Evolutionary conservation across 2,797 vertebrate species (phyloP).

Genomic region (Stomatorhinus walkeri): DNA sequence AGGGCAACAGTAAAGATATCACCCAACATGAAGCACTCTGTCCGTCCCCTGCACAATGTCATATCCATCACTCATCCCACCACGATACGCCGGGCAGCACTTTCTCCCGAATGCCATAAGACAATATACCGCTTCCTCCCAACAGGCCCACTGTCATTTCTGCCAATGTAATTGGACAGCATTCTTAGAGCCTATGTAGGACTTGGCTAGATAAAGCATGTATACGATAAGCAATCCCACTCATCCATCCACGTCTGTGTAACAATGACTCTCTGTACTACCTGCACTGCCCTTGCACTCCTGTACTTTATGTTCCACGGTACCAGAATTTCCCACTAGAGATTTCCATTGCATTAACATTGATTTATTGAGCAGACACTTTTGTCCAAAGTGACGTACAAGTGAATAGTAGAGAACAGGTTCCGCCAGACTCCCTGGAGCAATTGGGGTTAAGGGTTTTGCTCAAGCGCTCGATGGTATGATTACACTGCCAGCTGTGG

Average conservation of each 20-base stretch:
- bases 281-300: background rate
- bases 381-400: background rate
- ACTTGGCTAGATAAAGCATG: background rate
- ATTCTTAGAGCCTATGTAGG: background rate
- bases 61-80: background rate
- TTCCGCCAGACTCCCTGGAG: background rate
- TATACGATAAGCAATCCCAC: background rate
- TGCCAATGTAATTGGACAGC: background rate
- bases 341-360: background rate
- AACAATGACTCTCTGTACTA: background rate
- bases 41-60: background rate
- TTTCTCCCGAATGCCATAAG: background rate
- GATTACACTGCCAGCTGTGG: background rate
- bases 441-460: background rate
- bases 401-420: background rate
- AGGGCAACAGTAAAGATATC: background rate
- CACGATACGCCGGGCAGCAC: background rate
- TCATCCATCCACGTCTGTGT: background rate
- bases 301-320: background rate
- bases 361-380: background rate
- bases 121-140: background rate
- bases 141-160: background rate
- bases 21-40: background rate
- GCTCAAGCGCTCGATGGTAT: background rate
- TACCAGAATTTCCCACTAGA: background rate